These are phyloP conservation scores for Takifugu ocellatus DNA, from an alignment of 2,797 vertebrate genomes.

Conservation along the genomic window DNA sequence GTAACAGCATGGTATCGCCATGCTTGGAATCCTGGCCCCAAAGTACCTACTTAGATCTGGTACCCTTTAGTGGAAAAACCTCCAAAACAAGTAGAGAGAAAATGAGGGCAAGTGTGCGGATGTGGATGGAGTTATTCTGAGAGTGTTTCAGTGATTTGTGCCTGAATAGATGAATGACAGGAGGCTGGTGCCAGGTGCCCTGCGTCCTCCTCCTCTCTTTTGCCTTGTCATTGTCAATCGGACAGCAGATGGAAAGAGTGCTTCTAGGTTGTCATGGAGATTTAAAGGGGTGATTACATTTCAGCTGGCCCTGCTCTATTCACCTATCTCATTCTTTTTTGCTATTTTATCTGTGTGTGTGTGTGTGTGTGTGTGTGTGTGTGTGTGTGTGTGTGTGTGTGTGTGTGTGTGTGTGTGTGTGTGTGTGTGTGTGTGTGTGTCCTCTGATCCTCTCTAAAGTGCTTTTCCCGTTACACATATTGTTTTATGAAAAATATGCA, in stretches of 20 bases:
- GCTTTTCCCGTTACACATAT: not conserved
- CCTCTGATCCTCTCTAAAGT: not conserved
- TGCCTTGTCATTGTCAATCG: constrained; percentile 53
- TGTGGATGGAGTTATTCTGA: too few species aligned
- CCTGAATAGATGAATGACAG: constrained; percentile 62
- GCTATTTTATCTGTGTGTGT: not conserved
- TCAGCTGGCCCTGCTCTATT: constrained; percentile 38
- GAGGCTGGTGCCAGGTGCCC: constrained; percentile 53
- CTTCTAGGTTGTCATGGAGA: constrained; percentile 61
- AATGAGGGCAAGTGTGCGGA: too few species aligned
- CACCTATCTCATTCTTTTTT: not conserved
- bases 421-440: not conserved
- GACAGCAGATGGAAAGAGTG: constrained; percentile 68
- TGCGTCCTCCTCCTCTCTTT: constrained; percentile 22
- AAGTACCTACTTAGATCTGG: too few species aligned
- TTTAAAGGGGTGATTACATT: constrained; percentile 51
- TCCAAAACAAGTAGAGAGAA: too few species aligned
- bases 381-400: not conserved
- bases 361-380: constrained; percentile 4
- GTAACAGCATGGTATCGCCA: too few species aligned
- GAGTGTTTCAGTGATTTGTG: constrained; percentile 17
- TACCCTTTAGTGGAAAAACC: too few species aligned
- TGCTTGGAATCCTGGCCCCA: too few species aligned
- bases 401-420: not conserved
- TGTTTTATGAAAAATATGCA: too few species aligned